phyloP scores from a whole-genome alignment of 2,113 vertebrate genomes.

The Gallinago undulata region DNA sequence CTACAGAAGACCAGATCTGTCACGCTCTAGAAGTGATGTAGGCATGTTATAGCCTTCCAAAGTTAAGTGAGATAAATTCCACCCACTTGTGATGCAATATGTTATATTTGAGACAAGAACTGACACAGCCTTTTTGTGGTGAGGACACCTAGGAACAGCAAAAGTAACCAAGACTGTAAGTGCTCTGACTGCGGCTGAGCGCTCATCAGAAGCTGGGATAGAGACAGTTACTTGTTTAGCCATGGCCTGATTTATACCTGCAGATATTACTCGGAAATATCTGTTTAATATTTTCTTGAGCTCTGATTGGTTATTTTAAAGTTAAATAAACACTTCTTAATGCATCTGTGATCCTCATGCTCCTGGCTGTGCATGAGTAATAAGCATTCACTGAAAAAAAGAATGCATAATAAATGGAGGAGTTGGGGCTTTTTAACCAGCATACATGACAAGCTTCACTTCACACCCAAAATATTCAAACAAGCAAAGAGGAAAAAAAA shows the following conservation, averaged over 20 bases:
- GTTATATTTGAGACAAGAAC: background rate
- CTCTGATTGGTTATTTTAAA: background rate
- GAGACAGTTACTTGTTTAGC: background rate
- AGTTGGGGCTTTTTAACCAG: background rate
- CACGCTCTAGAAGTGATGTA: background rate
- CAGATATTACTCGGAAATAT: background rate
- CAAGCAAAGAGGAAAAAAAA: background rate
- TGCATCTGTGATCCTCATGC: background rate
- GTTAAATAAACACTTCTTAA: background rate
- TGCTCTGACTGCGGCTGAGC: background rate
- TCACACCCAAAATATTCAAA: slow-evolving; percentile 11
- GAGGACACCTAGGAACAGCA: background rate
- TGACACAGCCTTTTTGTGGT: background rate
- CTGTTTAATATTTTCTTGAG: background rate
- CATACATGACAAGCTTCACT: background rate
- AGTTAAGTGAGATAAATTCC: slow-evolving; percentile 9
- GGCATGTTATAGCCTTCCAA: background rate
- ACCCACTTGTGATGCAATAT: background rate
- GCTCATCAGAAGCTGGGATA: background rate
- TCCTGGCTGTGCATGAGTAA: background rate
- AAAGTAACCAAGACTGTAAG: background rate
- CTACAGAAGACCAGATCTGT: background rate
- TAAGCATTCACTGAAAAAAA: background rate
- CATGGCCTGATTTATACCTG: background rate
- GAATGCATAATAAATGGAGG: background rate